Evolutionary conservation across 2,113 vertebrate genomes (phyloP).

Genomic region (Vireo altiloquus): DNA sequence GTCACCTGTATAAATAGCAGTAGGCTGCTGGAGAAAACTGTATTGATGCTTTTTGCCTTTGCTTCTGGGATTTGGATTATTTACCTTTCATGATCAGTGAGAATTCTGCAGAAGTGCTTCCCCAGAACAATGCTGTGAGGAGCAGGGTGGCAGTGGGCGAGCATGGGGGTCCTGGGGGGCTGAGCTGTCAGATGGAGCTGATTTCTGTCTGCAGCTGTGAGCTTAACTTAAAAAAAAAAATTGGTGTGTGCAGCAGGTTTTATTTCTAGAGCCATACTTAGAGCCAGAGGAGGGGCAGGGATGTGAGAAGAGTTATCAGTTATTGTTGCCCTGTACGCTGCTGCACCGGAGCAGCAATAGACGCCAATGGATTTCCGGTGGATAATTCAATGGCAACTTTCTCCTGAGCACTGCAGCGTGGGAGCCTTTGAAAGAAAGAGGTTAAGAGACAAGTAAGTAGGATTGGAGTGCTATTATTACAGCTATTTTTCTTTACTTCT

Average conservation of each 20-base stretch:
- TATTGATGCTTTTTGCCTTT: slow-evolving; percentile 11
- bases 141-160: background rate
- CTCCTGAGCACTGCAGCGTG: slow-evolving; percentile 15
- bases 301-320: background rate
- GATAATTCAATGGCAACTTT: slow-evolving; percentile 49
- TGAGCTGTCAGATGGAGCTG: background rate
- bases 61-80: slow-evolving; percentile 25
- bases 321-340: background rate
- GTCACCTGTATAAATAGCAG: slow-evolving; percentile 50
- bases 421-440: slow-evolving; percentile 59
- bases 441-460: slow-evolving; percentile 66
- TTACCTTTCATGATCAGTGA: slow-evolving; percentile 32
- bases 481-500: slow-evolving; percentile 67
- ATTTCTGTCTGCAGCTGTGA: background rate
- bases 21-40: background rate
- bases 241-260: background rate
- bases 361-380: background rate
- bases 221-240: background rate
- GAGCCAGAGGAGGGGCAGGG: background rate
- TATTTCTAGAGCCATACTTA: background rate
- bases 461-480: slow-evolving; percentile 59
- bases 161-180: background rate
- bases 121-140: background rate
- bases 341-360: slow-evolving; percentile 16
- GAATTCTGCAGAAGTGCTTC: background rate